Evolutionary conservation across 1,140 invertebrate species (phyloP).

Genomic region (Ephestia elutella): DNA sequence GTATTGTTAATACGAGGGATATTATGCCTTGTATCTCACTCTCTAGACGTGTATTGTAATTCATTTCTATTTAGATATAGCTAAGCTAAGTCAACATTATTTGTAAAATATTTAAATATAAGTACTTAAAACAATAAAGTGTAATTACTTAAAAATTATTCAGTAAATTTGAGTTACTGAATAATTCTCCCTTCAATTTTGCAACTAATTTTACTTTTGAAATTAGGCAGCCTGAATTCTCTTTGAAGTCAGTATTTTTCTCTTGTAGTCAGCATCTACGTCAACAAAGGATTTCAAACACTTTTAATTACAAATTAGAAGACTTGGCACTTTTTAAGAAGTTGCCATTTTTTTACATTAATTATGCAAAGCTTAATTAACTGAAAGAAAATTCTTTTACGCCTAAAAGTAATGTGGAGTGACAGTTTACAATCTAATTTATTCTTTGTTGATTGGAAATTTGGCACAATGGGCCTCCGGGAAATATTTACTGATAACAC

Average conservation of each 20-base stretch:
- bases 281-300: constrained; percentile 44
- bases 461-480: too few species aligned
- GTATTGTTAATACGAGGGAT: too few species aligned
- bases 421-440: constrained; percentile 20
- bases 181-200: not conserved
- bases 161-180: not conserved
- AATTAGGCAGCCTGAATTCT: constrained; percentile 7
- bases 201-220: not conserved
- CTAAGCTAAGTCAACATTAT: too few species aligned
- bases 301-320: constrained; percentile 55
- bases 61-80: too few species aligned
- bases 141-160: not conserved
- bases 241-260: constrained; percentile 28
- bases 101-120: too few species aligned
- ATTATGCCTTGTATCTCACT: too few species aligned
- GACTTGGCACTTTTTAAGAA: constrained; percentile 44
- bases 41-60: too few species aligned
- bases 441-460: not conserved
- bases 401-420: constrained; percentile 23
- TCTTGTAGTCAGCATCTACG: constrained; percentile 29
- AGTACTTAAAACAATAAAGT: too few species aligned
- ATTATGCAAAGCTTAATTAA: constrained; percentile 61
- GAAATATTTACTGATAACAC: too few species aligned
- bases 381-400: constrained; percentile 29
- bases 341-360: constrained; percentile 45